Conservation (phyloP, 2,888 invertebrate genomes). For the Meghimatium bilineatum region DNA sequence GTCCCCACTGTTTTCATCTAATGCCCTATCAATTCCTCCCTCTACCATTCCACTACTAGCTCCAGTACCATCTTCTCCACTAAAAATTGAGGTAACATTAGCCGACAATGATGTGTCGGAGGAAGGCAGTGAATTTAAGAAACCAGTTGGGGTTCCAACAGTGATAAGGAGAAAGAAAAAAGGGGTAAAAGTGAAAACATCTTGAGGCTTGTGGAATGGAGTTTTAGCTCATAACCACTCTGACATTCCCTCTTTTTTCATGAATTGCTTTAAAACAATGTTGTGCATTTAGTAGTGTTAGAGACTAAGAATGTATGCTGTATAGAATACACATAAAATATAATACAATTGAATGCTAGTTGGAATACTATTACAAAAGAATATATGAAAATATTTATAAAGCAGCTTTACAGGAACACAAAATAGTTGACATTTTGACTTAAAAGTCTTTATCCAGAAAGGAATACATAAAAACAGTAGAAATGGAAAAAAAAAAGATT, state of each 20-base stretch:
- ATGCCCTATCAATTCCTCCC: neutral
- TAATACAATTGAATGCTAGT: no score
- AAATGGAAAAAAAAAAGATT: no score
- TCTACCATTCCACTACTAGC: neutral
- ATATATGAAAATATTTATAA: no score
- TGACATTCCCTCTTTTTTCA: neutral
- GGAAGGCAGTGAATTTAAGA: slow-evolving; percentile 21
- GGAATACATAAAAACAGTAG: no score
- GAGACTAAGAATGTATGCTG: no score
- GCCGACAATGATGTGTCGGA: neutral
- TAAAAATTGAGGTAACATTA: slow-evolving; percentile 17
- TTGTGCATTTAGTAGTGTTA: neutral
- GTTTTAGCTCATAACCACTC: neutral
- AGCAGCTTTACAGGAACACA: no score
- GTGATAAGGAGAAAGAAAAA: slow-evolving; percentile 42
- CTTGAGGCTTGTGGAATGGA: slow-evolving; percentile 5
- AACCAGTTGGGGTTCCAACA: slow-evolving; percentile 36
- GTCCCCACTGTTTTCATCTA: neutral
- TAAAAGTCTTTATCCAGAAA: no score
- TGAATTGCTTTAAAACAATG: neutral
- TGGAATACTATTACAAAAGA: no score
- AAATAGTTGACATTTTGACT: no score
- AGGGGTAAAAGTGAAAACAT: slow-evolving; percentile 18
- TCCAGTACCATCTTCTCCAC: slow-evolving; percentile 5
- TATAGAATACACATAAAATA: neutral